Base-by-base conservation (phyloP, 1,140 invertebrate genomes). In the Proales similis region DNA sequence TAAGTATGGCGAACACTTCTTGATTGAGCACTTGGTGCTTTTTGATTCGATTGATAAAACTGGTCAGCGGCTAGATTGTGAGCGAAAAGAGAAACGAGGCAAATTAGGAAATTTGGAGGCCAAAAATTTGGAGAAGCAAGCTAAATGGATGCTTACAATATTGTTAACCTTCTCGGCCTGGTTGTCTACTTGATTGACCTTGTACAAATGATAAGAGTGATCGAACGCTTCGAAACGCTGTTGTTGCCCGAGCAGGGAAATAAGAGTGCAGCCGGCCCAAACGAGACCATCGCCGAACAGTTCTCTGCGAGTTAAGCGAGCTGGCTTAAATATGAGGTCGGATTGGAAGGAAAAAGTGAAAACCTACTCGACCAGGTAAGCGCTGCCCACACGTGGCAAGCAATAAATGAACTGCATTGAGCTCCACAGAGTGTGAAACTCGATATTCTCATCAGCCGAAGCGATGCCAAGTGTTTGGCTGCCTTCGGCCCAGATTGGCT, bases 221-320 rank as follows among this genome's bases (percentile, higher is more conserved):
- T 99, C 95, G 24, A 98, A 81, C 9, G 92, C 90, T 73, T 99
- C 94, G 78, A 99, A 99, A 51, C 93, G 79, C 64, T 90, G 78
- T 78, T 98, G 91, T 72, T 99, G 94, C 0, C 88, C 88, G 38
- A 99, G 78, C 17, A 99, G 78, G n/a, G 90, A 85, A 62, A 99
- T 91, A 80, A 99, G 90, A n/a, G 90, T 85, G 76, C 92, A 96
- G 0, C 92, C 94, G 26, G 93, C 93, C 94, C 94, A 99, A 76
- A 98, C 91, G 0, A 98, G 79, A 11, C 94, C 93, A 79, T 99
- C 95, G 12, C 95, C 95, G 78, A 94, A 98, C 65, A 98, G 78
- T 77, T 97, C 89, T 73, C 88, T 92, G 70, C 11, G 78, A 78
- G 69, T 68, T 64, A 42, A 67, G 63, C 68, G 30, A 36, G 2